Evolutionary conservation across 2,797 vertebrate species (phyloP).

Genomic region (Enteromius unitaeniatus): DNA sequence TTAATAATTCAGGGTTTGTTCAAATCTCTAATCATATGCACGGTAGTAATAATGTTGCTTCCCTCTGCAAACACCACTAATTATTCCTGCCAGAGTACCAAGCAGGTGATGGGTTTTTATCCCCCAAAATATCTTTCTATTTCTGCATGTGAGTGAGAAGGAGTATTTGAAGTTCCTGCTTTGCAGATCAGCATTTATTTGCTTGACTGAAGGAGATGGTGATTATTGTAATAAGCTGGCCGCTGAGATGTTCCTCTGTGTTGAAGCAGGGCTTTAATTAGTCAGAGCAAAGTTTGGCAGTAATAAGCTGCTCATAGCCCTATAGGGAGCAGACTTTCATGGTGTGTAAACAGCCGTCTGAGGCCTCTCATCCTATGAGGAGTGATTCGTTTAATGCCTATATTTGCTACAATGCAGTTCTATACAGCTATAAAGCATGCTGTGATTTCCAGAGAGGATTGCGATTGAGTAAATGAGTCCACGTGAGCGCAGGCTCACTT

Average conservation of each 20-base stretch:
- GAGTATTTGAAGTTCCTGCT: conserved; percentile 30
- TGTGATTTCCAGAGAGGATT: conserved; percentile 13
- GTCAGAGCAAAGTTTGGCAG: conserved; percentile 20
- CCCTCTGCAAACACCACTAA: background rate
- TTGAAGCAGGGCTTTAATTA: conserved; percentile 42
- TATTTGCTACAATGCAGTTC: conserved; percentile 28
- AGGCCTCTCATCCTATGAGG: conserved; percentile 10
- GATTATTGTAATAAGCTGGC: conserved; percentile 43
- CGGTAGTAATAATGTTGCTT: background rate
- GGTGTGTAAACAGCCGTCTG: conserved; percentile 21
- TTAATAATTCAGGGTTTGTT: background rate
- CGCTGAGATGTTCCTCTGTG: conserved; percentile 7
- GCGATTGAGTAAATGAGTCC: background rate
- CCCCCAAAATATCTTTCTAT: conserved; percentile 26
- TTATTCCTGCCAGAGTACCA: background rate
- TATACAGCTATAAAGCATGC: conserved; percentile 28
- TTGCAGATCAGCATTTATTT: conserved; percentile 41
- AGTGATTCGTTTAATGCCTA: conserved; percentile 15
- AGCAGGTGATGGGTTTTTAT: background rate
- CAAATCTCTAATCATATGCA: background rate
- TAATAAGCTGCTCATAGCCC: conserved; percentile 28
- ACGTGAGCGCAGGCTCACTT: background rate
- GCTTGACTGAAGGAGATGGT: conserved; percentile 37
- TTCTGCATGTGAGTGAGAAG: background rate
- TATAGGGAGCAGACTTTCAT: background rate